Percentiles rank a stretch among this genome's conserved stretches.
These are phyloP conservation scores for Drosophila kuntzei DNA, from an alignment of 2,888 invertebrate genomes.

Conservation along the genomic window DNA sequence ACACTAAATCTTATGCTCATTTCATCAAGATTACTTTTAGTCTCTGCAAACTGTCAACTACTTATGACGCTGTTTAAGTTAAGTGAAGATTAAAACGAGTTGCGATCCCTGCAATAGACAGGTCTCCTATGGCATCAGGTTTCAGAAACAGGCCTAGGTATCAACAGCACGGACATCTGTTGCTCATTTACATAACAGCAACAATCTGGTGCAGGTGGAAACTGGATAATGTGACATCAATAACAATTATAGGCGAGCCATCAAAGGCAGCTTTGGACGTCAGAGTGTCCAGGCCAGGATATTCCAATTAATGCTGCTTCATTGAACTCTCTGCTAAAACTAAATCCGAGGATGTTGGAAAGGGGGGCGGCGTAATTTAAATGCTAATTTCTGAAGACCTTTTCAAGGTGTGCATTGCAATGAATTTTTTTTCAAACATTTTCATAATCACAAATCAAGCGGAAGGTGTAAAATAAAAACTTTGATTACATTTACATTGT, in stretches of 20 bases:
- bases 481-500: conserved; percentile 80
- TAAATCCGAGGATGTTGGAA: conserved; percentile 24
- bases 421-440: conserved; percentile 59
- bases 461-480: conserved; percentile 62
- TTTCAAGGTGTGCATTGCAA: conserved; percentile 52
- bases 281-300: conserved; percentile 59
- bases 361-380: conserved; percentile 65
- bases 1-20: neutral
- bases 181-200: conserved; percentile 47
- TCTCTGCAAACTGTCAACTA: neutral
- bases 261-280: conserved; percentile 62
- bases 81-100: conserved; percentile 16
- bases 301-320: conserved; percentile 77
- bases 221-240: conserved; percentile 71
- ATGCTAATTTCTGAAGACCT: conserved; percentile 69
- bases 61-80: neutral
- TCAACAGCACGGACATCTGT: conserved; percentile 10
- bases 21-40: neutral
- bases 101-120: neutral
- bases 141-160: conserved; percentile 34
- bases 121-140: conserved; percentile 6
- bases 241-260: conserved; percentile 67
- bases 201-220: conserved; percentile 15
- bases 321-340: conserved; percentile 60
- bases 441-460: conserved; percentile 76